Percentiles rank a stretch among this genome's conserved stretches.
Conservation (phyloP, 1,140 invertebrate species). For the Doryteuthis pealeii region DNA sequence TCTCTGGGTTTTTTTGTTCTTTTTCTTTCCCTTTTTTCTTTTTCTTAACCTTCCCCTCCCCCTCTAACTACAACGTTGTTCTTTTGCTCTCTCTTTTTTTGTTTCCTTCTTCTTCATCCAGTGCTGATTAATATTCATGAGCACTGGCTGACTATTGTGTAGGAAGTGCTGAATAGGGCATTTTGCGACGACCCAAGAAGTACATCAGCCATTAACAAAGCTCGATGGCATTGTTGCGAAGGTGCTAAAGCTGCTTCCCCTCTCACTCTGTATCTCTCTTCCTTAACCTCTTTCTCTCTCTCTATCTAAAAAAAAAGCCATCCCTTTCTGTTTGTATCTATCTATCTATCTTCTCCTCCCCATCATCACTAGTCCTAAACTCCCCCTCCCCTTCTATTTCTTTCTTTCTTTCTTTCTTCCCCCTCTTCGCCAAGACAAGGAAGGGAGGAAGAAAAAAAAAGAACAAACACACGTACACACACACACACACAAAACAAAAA, state of each 20-base stretch:
- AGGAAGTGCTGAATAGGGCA: slow-evolving; percentile 17
- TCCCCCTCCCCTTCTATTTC: background rate
- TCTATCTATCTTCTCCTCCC: background rate
- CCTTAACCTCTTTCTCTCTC: background rate
- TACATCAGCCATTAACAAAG: slow-evolving; percentile 16
- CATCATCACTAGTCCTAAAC: background rate
- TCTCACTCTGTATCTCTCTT: background rate
- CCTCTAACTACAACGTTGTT: no score
- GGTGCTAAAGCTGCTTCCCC: background rate
- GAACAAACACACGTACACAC: no score
- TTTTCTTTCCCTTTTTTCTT: no score
- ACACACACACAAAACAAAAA: no score
- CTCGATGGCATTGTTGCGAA: slow-evolving; percentile 7
- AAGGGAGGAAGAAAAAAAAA: no score
- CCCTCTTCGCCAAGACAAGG: background rate
- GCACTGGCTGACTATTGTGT: slow-evolving; percentile 12
- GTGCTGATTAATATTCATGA: slow-evolving; percentile 8
- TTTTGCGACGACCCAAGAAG: slow-evolving; percentile 12
- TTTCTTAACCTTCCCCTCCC: no score
- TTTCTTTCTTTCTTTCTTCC: background rate
- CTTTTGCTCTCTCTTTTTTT: background rate
- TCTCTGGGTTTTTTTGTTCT: no score
- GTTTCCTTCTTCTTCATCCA: background rate
- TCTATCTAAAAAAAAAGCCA: background rate
- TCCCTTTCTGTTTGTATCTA: no score